Conservation (phyloP, 2,888 invertebrate species). For the Amphipoea oculea region DNA sequence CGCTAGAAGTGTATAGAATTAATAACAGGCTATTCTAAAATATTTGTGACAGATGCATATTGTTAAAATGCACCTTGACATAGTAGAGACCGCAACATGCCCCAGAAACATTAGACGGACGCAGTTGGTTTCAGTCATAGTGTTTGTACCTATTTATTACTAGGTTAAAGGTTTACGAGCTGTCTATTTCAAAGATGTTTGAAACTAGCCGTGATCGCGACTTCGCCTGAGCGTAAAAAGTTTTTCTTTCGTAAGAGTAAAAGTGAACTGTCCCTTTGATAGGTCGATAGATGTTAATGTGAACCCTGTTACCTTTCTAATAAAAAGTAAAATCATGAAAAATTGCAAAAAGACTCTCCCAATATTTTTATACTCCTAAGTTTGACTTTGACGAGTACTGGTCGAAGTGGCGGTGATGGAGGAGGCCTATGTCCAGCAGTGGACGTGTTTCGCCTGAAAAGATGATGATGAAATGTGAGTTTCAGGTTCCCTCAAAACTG, state of each 20-base stretch:
- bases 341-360: background rate
- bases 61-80: slow-evolving; percentile 77
- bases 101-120: slow-evolving; percentile 79
- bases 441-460: too few relatives aligned
- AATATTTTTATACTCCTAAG: background rate
- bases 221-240: too few relatives aligned
- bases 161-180: slow-evolving; percentile 40
- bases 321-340: background rate
- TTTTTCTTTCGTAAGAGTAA: background rate
- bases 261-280: background rate
- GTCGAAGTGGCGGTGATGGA: too few relatives aligned
- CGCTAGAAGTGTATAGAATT: too few relatives aligned
- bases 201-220: background rate
- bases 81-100: slow-evolving; percentile 78
- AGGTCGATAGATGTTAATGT: background rate
- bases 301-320: background rate
- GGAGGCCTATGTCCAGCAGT: too few relatives aligned
- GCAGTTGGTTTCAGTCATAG: slow-evolving; percentile 61
- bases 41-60: slow-evolving; percentile 35
- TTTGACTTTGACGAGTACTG: background rate
- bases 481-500: background rate
- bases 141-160: slow-evolving; percentile 40
- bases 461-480: too few relatives aligned
- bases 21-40: background rate
- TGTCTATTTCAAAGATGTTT: slow-evolving; percentile 2